phyloP scores from a whole-genome alignment of 2,888 invertebrate genomes.

The Acleris literana region DNA sequence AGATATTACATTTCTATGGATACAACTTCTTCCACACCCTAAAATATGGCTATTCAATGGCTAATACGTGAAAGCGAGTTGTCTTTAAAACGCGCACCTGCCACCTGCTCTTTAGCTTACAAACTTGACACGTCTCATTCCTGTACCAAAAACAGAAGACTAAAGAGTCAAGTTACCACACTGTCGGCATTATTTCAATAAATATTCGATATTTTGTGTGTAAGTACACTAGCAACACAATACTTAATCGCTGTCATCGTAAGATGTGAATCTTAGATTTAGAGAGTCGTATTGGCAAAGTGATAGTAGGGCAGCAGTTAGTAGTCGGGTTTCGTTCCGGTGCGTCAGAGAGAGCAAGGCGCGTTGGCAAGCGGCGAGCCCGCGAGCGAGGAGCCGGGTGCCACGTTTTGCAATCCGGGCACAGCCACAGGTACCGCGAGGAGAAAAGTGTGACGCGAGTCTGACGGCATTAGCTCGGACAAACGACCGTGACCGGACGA shows the following conservation, averaged over 20 bases:
- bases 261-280: conserved; percentile 52
- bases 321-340: conserved; percentile 65
- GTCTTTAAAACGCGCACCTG: conserved; percentile 29
- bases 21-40: too few relatives aligned
- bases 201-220: conserved; percentile 24
- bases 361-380: conserved; percentile 48
- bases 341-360: conserved; percentile 61
- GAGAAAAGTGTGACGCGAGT: conserved; percentile 58
- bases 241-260: conserved; percentile 39
- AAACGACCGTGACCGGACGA: conserved; percentile 67
- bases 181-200: conserved; percentile 29
- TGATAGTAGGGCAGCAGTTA: conserved; percentile 76
- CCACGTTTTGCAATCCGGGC: conserved; percentile 46
- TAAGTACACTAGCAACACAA: conserved; percentile 37
- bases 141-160: conserved; percentile 9
- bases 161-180: conserved; percentile 51
- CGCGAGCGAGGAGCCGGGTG: conserved; percentile 40
- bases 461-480: conserved; percentile 53
- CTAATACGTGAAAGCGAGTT: not conserved
- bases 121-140: conserved; percentile 46
- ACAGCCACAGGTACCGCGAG: conserved; percentile 39
- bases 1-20: too few relatives aligned
- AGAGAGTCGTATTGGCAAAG: conserved; percentile 62
- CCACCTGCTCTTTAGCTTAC: conserved; percentile 46
- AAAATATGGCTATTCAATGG: too few relatives aligned